Base-by-base conservation (phyloP, 92 coral and sea anemone genomes). In the Palythoa caribaeorum region DNA sequence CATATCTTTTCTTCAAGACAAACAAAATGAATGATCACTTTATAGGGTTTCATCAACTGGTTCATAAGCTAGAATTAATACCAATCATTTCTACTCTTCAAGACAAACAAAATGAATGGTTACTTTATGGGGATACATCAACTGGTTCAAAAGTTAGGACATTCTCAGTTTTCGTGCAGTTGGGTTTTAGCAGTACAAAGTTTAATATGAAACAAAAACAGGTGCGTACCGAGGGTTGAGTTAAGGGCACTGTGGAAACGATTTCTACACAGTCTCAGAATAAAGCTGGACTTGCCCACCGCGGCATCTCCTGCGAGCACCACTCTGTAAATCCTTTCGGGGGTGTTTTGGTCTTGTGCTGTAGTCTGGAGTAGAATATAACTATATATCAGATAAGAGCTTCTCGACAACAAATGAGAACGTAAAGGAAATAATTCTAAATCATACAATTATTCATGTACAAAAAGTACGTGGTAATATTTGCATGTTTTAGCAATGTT, bases 271-370 rank as follows among this genome's bases (percentile, higher is more conserved):
- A 97, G 94, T 57, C 99, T 83, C 38, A 97, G 90, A 84, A 97
- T 97, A 86, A 97, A 97, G 88, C 99, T 97, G 20, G 99, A 97
- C 74, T 97, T 97, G 59, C 99, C 99, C 62, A 97, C 99, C n/a
- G 99, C 99, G 0, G 99, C 99, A 77, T 97, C 99, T 16, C 99
- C 99, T 1, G 99, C 99, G 68, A 97, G 91, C 2, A 97, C 98
- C 76, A 97, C 86, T 71, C 93, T 97, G 84, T 89, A 97, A 98
- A 97, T 97, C 19, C 99, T 89, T 84, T 97, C 99, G 7, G 99
- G 99, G 1, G 91, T 94, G 15, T 60, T 69, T 60, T 91, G 90
- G 13, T 89, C 92, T 28, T 87, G 72, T 28, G 84, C 50, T 35
- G 98, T 83, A 9, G 86, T 83, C 94, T 94, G 88, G 13, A 53